Evolutionary conservation across 2,888 invertebrate species (phyloP).

Genomic region (Thereva unica): DNA sequence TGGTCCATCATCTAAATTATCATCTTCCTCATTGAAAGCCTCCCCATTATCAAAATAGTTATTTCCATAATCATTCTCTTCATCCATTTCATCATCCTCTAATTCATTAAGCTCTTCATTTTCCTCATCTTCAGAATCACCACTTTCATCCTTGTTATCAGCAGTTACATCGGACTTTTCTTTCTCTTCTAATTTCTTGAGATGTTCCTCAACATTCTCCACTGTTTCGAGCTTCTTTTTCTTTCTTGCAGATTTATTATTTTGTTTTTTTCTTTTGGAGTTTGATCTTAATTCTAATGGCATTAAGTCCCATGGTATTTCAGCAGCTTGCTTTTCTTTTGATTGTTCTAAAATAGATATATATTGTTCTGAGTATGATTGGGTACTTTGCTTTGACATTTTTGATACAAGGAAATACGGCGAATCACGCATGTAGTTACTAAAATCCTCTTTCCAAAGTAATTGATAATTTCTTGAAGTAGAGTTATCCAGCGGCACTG

Average conservation of each 20-base stretch:
- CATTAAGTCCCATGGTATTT: constrained; percentile 64
- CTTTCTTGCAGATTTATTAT: constrained; percentile 35
- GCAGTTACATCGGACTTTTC: constrained; percentile 61
- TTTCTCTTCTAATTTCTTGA: constrained; percentile 71
- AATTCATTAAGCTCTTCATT: constrained; percentile 40
- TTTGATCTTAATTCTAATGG: constrained; percentile 67
- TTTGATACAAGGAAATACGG: constrained; percentile 56
- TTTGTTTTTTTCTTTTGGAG: constrained; percentile 52
- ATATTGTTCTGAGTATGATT: constrained; percentile 48
- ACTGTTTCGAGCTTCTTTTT: constrained; percentile 46
- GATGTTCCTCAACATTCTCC: constrained; percentile 54
- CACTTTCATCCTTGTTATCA: constrained; percentile 67
- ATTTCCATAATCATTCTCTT: constrained; percentile 85
- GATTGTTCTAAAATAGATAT: constrained; percentile 46
- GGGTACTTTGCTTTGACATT: constrained; percentile 40
- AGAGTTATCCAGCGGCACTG: constrained; percentile 58
- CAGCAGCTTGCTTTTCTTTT: constrained; percentile 50
- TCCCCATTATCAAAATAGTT: constrained; percentile 90
- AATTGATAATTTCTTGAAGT: constrained; percentile 67
- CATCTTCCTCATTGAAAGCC: constrained; percentile 84
- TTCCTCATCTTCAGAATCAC: constrained; percentile 61
- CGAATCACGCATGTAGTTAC: constrained; percentile 72
- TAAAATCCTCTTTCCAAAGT: constrained; percentile 72
- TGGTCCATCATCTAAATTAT: constrained; percentile 82
- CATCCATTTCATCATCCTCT: constrained; percentile 81